Evolutionary conservation across 2,797 vertebrate species (phyloP), one percentile per base, ranked within the genome.

Genomic region (Sparus aurata): DNA sequence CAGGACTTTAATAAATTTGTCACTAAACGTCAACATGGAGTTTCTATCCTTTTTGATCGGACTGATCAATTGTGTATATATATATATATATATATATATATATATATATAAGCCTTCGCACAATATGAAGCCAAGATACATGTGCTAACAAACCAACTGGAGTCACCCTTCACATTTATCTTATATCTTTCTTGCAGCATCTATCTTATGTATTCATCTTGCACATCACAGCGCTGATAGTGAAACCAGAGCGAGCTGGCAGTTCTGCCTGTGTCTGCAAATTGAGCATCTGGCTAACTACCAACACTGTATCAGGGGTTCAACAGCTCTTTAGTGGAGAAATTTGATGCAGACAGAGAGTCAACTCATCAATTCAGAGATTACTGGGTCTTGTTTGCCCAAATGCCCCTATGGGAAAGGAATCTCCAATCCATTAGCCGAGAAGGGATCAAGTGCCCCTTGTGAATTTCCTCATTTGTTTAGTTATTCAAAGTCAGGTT

Each of bases 1-100:
- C 92, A 92, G 96, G 92, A 92, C 91, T 96, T 95, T 95, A 96
- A 98, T 99, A 99, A 98, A 99, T 97, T 97, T 97, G 95, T 97
- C 96, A 96, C 93, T 94, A 94, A 91, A 96, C 3, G 93, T 89
- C 68, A 85, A 91, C 61, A 85, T 52, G 25, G 58, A 80, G 54
- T 80, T 73, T 27, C 12, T 52, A 25, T 80, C 45, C 59, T 75
- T 75, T 82, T 72, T 77, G 54, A 65, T 68, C 73, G 53, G 61
- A 65, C 12, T 47, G 30, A 25, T 59, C 59, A 22, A 49, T 3
- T 16, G 20, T 63, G n/a, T n/a, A n/a, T n/a, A n/a, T n/a, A n/a
- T n/a, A n/a, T n/a, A n/a, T n/a, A n/a, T n/a, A n/a, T n/a, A n/a
- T n/a, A n/a, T n/a, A n/a, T n/a, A n/a, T n/a, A n/a, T n/a, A n/a